Base-by-base conservation (phyloP, 2,888 invertebrate species). In the Nebria salina region DNA sequence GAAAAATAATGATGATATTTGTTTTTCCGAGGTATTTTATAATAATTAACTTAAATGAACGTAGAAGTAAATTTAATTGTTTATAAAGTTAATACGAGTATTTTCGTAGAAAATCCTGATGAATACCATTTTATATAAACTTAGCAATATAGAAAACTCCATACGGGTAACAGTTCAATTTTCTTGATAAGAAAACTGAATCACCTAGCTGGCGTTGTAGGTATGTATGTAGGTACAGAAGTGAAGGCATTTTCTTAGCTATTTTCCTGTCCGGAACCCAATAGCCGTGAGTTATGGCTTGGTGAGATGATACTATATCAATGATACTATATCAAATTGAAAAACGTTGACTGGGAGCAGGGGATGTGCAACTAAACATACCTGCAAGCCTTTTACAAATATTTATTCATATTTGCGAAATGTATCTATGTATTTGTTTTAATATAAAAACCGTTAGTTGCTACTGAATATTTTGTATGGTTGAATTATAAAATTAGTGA, bases 251-350 rank as follows among this genome's bases (percentile, higher is more conserved):
- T 74, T 74, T 74, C 74, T 74, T 74, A 54, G 54, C 74, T 43
- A 74, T 54, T 74, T 74, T 54, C 74, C 54, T 70, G 74, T 64
- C 74, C 54, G 74, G 64, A 74, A 74, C 43, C 54, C 54, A 74
- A 74, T 74, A 74, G 64, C 64, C 43, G 74, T 74, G 74, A 74
- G 74, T 74, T 74, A 74, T 74, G 74, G 64, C 74, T 15, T 15
- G 26, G 74, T 25, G 70, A 70, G 70, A n/a, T n/a, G n/a, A n/a
- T n/a, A n/a, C n/a, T n/a, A n/a, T n/a, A n/a, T n/a, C 70, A 70
- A 70, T 70, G 70, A 70, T 26, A 70, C 26, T 70, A 15, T 70
- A 70, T 70, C 70, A 70, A 70, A 70, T 70, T 26, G 70, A 34
- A 70, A 70, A 70, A 34, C 26, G 70, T 70, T 70, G 70, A 70